Evolutionary conservation across 2,888 invertebrate genomes (phyloP), one percentile per base, ranked within the genome.

Genomic region (Netelia fuscicornis): DNA sequence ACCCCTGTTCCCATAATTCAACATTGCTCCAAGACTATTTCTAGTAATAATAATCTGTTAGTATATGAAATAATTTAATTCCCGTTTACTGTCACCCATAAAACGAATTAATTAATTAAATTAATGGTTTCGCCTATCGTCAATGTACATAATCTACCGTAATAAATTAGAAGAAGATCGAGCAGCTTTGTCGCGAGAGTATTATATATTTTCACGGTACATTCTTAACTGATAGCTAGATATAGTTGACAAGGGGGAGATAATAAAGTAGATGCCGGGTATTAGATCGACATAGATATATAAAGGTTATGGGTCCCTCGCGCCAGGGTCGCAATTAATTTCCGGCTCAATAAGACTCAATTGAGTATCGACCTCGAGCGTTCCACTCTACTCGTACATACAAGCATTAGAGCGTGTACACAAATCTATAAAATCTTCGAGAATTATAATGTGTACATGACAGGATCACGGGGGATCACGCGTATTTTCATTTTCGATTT

Each of bases 351-450:
- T 82, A 70, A 82, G 44, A 70, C 70, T 79, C 85, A 79, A 85
- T 85, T 85, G 85, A 75, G 65, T 58, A 75, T 78, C 82, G 79
- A 82, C 85, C 85, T 85, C 85, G 85, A 68, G 65, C 74, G 58
- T 30, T 30, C 30, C 30, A 30, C 30, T 30, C 0, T 3, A 5
- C 30, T 30, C 30, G 11, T 13, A 48, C 11, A 76, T 58, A 13
- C 56, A 5, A 67, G 20, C 37, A 56, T 52, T 37, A 52, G 25
- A 30, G 9, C 17, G 68, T 48, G 54, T 79, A 79, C 13, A 79
- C 78, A 79, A 56, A 79, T 71, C 70, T 70, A 79, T 79, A 68
- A 71, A 79, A 52, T 23, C n/a, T 13, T 5, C 48, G 23, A 3
- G 25, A n/a, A 13, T 11, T 9, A 5, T 9, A 37, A 56, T 71